Evolutionary conservation across 2,113 vertebrate genomes (phyloP), one percentile per base, ranked within the genome.

Genomic region (Clarias batrachus): DNA sequence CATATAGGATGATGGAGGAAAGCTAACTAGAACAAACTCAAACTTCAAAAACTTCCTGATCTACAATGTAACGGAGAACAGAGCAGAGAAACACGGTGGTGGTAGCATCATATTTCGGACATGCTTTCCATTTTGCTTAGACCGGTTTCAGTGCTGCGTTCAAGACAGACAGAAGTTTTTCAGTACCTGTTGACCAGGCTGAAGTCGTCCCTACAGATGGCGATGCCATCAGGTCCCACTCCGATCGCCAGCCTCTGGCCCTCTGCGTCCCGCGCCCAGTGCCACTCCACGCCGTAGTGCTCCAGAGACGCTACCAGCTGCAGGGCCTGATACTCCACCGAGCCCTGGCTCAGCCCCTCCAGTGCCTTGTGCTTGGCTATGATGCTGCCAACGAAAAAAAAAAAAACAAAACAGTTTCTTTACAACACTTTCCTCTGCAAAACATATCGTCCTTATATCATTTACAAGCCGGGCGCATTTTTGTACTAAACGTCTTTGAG

Each of bases 221-320:
- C 95, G 79, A 99, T 97, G 19, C 98, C 98, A 80, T 99, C 98
- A 0, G 98, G 97, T 1, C 98, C 98, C 1, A 99, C 96, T 14
- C 98, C 98, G 13, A 99, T 96, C 21, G 97, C 96, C 83, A 97
- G 89, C 54, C 96, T 96, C 89, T 97, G 97, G 13, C 95, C 96
- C 74, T 97, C 96, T 0, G 96, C 96, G 0, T 99, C 97, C 41
- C 97, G 95, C 37, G 95, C 97, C 3, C 96, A 95, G 90, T 99
- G 98, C 98, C 98, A 99, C 90, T 99, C 98, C 25, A 99, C 95
- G 0, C 98, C 98, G 3, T 99, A 99, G 90, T 98, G 97, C 89
- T 99, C 97, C 92, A 99, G 93, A 0, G 95, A 93, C 0, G 98
- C 97, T 48, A 96, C 95, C 68, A 97, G 95, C 95, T 99, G 98